Conservation (phyloP, 2,888 invertebrate genomes). For the Patella caerulea region DNA sequence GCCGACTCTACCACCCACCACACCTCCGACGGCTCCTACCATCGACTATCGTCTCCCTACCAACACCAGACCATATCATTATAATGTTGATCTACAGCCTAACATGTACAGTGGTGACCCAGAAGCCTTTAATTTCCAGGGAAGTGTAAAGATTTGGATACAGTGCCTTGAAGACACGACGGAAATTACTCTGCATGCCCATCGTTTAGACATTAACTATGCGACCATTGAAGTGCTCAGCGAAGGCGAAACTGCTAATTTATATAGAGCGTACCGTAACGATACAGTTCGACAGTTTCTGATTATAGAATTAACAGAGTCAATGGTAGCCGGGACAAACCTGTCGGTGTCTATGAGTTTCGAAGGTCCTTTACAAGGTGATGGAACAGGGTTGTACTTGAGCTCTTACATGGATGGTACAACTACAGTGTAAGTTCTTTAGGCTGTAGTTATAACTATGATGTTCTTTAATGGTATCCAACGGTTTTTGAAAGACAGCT, state of each 20-base stretch:
- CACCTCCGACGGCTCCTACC: neutral
- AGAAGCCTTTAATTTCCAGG: slow-evolving; percentile 44
- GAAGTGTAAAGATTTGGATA: slow-evolving; percentile 42
- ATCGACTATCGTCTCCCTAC: slow-evolving; percentile 42
- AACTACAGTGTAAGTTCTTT: slow-evolving; percentile 46
- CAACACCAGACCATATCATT: slow-evolving; percentile 44
- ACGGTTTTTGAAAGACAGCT: too few relatives aligned
- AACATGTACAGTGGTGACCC: slow-evolving; percentile 49
- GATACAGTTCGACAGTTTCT: slow-evolving; percentile 50
- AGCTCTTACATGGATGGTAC: slow-evolving; percentile 40
- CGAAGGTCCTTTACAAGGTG: slow-evolving; percentile 78
- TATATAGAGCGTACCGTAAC: slow-evolving; percentile 14
- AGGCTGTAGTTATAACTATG: neutral
- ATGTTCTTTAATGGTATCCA: neutral
- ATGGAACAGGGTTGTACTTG: slow-evolving; percentile 45
- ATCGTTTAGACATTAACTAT: slow-evolving; percentile 15
- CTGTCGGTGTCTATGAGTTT: slow-evolving; percentile 82
- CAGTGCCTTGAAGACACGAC: slow-evolving; percentile 70
- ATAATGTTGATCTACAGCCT: slow-evolving; percentile 52
- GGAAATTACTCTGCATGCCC: slow-evolving; percentile 81
- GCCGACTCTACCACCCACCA: neutral
- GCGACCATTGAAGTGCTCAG: neutral
- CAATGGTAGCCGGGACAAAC: slow-evolving; percentile 76
- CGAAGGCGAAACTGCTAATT: neutral
- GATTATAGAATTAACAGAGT: slow-evolving; percentile 76